A percentile compares a stretch with the other conserved stretches of the same genome.
phyloP scores from a whole-genome alignment of 1,140 invertebrate genomes.

The Temnothorax curvispinosus region DNA sequence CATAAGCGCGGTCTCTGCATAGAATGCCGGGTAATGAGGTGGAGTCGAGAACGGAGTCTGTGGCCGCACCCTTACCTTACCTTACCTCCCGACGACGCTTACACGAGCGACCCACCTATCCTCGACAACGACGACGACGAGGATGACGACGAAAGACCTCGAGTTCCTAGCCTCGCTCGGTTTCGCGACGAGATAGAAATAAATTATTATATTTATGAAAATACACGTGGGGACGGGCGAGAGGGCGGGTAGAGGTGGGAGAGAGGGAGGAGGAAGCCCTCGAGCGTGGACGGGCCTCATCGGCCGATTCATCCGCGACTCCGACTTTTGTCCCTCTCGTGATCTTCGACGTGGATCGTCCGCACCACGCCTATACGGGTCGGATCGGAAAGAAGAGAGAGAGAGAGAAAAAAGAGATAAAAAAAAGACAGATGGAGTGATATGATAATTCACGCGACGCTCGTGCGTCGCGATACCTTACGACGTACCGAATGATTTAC shows the following conservation, averaged over 20 bases:
- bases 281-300: constrained; percentile 56
- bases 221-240: constrained; percentile 60
- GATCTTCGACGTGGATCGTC: constrained; percentile 62
- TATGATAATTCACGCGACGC: constrained; percentile 51
- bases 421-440: constrained; percentile 65
- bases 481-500: constrained; percentile 22
- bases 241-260: background rate
- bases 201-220: constrained; percentile 79
- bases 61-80: constrained; percentile 85
- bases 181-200: constrained; percentile 74
- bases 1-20: constrained; percentile 84
- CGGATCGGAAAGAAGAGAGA: constrained; percentile 43
- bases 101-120: constrained; percentile 81
- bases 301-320: constrained; percentile 64
- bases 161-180: constrained; percentile 64
- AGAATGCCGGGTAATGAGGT: constrained; percentile 86
- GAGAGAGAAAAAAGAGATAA: background rate
- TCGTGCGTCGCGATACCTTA: constrained; percentile 6
- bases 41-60: constrained; percentile 83
- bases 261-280: constrained; percentile 64
- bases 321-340: constrained; percentile 68
- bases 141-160: constrained; percentile 54
- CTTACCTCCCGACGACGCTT: constrained; percentile 78
- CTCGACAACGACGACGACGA: constrained; percentile 35
- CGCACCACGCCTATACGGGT: constrained; percentile 69